A percentile compares a stretch with the other conserved stretches of the same genome.
Evolutionary conservation across 2,797 vertebrate species (phyloP).

Genomic region (Zalophus californianus): DNA sequence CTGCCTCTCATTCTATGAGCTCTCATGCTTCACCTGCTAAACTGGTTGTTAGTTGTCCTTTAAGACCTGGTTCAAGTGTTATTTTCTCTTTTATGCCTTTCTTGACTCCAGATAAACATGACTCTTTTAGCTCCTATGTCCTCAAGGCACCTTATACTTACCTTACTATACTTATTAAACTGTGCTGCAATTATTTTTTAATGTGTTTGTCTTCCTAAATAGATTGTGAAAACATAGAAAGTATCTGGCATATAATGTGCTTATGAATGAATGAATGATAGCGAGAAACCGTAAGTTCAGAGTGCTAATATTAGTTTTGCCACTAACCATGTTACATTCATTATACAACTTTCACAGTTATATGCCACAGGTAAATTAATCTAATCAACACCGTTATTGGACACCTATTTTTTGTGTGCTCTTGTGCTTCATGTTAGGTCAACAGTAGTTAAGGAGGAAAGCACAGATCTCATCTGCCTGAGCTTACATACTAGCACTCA

Average conservation of each 20-base stretch:
- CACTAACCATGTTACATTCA: neutral
- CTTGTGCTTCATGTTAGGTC: neutral
- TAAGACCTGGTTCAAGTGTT: neutral
- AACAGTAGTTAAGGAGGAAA: constrained; percentile 2
- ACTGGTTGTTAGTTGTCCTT: neutral
- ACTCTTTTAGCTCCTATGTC: neutral
- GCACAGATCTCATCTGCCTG: neutral
- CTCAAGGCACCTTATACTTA: neutral
- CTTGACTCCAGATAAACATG: neutral
- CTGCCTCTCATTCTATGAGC: neutral
- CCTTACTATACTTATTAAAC: neutral
- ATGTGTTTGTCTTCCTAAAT: neutral
- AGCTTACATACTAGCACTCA: neutral
- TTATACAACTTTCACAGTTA: neutral
- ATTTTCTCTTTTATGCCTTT: neutral
- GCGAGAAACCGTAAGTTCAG: neutral
- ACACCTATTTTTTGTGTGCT: neutral
- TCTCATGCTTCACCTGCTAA: neutral
- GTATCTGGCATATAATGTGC: neutral
- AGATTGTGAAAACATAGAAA: neutral
- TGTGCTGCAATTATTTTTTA: neutral
- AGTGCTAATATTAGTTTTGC: neutral
- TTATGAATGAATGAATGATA: neutral
- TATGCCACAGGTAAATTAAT: neutral
- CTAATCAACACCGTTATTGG: neutral